Conservation (phyloP, 2,113 vertebrate species). For the Amblyopsis rosae region DNA sequence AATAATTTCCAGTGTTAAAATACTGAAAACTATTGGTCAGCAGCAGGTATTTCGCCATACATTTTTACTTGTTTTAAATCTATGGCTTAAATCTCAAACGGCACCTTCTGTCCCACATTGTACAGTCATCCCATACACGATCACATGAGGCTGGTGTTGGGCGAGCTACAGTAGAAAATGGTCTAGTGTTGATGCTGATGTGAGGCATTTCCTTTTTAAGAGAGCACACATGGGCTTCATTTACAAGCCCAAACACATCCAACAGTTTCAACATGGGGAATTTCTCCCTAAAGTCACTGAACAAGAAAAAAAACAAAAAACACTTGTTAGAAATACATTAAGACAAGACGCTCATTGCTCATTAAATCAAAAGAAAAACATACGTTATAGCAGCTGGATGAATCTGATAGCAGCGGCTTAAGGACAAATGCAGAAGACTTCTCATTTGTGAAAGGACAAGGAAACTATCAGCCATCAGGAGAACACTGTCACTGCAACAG, state of each 20-base stretch:
- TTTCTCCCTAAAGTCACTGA: slow-evolving; percentile 81
- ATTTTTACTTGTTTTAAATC: neutral
- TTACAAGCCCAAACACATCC: slow-evolving; percentile 88
- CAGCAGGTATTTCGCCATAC: neutral
- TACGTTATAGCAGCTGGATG: slow-evolving; percentile 82
- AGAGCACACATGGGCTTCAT: slow-evolving; percentile 76
- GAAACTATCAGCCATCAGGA: slow-evolving; percentile 86
- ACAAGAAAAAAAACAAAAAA: slow-evolving; percentile 11
- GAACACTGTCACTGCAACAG: slow-evolving; percentile 85
- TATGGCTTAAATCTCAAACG: slow-evolving; percentile 67
- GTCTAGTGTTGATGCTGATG: slow-evolving; percentile 83
- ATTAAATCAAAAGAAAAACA: slow-evolving; percentile 22
- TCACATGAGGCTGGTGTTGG: slow-evolving; percentile 73
- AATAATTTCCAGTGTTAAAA: no score
- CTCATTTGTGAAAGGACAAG: slow-evolving; percentile 78
- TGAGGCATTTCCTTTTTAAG: slow-evolving; percentile 80
- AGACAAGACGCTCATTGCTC: neutral
- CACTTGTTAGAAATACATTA: neutral
- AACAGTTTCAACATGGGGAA: slow-evolving; percentile 80
- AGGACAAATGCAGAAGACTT: slow-evolving; percentile 81
- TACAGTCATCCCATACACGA: slow-evolving; percentile 44
- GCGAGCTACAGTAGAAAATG: slow-evolving; percentile 84
- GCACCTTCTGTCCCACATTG: slow-evolving; percentile 87
- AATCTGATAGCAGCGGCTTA: slow-evolving; percentile 95
- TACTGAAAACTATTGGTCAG: no score